Conservation (phyloP, 2,888 invertebrate genomes). For the Dasypolia templi region DNA sequence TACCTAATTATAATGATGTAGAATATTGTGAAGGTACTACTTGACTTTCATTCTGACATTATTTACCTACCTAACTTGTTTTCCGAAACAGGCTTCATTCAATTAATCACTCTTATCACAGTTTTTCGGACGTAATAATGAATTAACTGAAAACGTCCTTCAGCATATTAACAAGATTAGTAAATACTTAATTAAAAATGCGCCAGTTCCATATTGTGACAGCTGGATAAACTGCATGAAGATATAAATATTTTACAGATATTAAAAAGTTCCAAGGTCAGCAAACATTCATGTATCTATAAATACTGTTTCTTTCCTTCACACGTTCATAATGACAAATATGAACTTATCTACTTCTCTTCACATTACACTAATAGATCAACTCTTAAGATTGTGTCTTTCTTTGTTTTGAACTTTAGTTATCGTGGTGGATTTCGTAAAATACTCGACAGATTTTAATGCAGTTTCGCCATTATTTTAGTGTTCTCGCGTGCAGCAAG, state of each 20-base stretch:
- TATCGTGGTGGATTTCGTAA: neutral
- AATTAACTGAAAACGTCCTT: slow-evolving; percentile 2
- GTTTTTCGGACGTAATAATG: neutral
- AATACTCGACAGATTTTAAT: slow-evolving; percentile 7
- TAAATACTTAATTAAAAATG: slow-evolving; percentile 9
- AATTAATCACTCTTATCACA: neutral
- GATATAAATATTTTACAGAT: slow-evolving; percentile 9
- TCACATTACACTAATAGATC: neutral
- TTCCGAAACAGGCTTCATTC: neutral
- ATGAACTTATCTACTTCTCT: neutral
- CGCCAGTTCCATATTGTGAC: neutral
- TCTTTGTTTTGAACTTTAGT: neutral
- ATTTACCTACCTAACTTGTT: neutral
- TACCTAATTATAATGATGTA: too few species aligned
- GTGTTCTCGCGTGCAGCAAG: neutral
- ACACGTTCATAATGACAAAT: too few species aligned
- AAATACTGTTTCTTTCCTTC: neutral
- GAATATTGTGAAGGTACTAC: neutral
- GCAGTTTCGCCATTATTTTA: neutral
- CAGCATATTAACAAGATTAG: slow-evolving; percentile 14
- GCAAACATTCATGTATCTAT: neutral
- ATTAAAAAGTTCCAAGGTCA: slow-evolving; percentile 12
- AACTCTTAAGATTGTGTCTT: neutral
- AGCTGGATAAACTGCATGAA: slow-evolving; percentile 10
- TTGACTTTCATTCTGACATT: neutral